These are phyloP conservation scores for Monopterus albus DNA, from an alignment of 2,113 vertebrate species.

Conservation along the genomic window DNA sequence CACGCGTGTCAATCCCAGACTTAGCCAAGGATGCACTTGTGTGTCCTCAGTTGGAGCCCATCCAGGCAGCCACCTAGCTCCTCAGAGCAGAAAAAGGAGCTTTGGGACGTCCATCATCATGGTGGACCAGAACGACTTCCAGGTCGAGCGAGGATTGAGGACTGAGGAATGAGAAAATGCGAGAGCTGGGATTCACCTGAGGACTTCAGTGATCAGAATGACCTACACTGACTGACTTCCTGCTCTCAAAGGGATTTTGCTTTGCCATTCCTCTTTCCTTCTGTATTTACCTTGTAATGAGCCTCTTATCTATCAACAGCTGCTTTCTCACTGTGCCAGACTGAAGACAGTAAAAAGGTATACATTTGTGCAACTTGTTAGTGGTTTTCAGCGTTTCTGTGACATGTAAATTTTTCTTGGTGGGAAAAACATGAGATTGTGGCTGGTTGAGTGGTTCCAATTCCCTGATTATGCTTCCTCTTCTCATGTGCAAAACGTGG, in stretches of 20 bases:
- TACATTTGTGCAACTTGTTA: too few species aligned
- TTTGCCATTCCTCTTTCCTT: conserved; percentile 5
- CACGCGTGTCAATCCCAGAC: too few species aligned
- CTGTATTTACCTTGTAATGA: neutral
- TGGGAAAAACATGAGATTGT: neutral
- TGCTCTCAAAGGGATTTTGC: conserved; percentile 10
- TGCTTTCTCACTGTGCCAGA: neutral
- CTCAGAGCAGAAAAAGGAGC: too few species aligned
- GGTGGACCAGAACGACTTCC: too few species aligned
- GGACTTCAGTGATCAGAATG: neutral
- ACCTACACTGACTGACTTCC: neutral
- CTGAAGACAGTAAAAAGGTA: neutral
- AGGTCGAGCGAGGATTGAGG: too few species aligned
- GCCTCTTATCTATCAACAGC: neutral
- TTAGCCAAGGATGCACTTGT: too few species aligned
- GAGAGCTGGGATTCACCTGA: too few species aligned
- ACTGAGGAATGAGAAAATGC: too few species aligned
- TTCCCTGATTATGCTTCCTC: conserved; percentile 2
- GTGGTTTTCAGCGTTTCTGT: too few species aligned
- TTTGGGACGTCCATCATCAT: too few species aligned
- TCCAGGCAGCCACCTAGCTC: too few species aligned
- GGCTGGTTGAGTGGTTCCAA: neutral
- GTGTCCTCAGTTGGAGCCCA: too few species aligned
- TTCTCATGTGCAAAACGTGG: conserved; percentile 10
- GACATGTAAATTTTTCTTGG: neutral